Evolutionary conservation across 2,113 vertebrate species (phyloP), one percentile per base, ranked within the genome.

Genomic region (Mugil cephalus): DNA sequence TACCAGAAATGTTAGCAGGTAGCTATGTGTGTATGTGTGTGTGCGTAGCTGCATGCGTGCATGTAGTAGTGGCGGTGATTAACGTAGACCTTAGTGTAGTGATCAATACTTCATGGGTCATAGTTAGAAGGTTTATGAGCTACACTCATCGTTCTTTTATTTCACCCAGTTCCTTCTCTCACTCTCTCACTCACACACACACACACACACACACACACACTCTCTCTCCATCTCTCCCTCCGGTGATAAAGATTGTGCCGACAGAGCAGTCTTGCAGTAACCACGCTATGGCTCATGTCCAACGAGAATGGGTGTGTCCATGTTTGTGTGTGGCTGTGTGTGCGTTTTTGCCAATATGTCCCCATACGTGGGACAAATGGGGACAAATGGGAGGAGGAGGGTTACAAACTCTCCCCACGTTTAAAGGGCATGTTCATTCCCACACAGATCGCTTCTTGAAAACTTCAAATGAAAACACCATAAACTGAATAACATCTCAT

Each of bases 211-310:
- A 24, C 46, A 14, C 58, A 34, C 45, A 47, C 48, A 58, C 19
- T 24, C 38, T 35, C 36, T 12, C 30, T 48, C 34, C 38, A 52
- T 61, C 47, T 40, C 69, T 52, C 53, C 18, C n/a, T 62, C 48
- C 11, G 11, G 55, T 19, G 40, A 79, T 74, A 71, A 74, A 64
- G 30, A 83, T 70, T 81, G 71, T n/a, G 85, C 89, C 82, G 86
- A 88, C 77, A 55, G 64, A 42, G 82, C 72, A 88, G 30, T 74
- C 68, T 79, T 76, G 48, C 38, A 51, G 47, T 72, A 66, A 70
- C 54, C 61, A 52, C 42, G 48, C 50, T n/a, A 12, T 63, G 65
- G 73, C 84, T 78, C 24, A 17, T 19, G 63, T 70, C 76, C 70
- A 81, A 4, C n/a, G 47, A 67, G 40, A 54, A 18, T 30, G 59